Evolutionary conservation across 2,888 invertebrate genomes (phyloP).

Genomic region (Drosophila neotestacea): DNA sequence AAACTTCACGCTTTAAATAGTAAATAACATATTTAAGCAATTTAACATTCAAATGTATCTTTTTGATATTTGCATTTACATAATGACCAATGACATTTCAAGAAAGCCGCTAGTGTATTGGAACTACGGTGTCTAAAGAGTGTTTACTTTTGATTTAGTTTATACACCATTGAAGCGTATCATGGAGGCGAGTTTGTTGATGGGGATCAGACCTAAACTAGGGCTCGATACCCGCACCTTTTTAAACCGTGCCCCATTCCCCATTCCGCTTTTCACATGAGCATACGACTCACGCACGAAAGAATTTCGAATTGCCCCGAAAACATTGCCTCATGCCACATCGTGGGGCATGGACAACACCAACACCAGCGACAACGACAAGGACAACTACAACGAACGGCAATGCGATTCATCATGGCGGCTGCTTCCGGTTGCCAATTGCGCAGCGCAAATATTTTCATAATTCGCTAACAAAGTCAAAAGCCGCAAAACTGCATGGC

Average conservation of each 20-base stretch:
- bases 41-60: neutral
- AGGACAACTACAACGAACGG: neutral
- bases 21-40: neutral
- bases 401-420: slow-evolving; percentile 58
- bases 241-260: slow-evolving; percentile 18
- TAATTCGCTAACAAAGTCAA: slow-evolving; percentile 78
- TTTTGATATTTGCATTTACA: neutral
- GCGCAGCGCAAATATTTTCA: slow-evolving; percentile 76
- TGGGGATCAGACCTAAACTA: slow-evolving; percentile 9
- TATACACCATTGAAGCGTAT: slow-evolving; percentile 44
- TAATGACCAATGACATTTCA: too few relatives aligned
- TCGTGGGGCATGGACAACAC: neutral
- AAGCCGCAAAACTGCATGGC: slow-evolving; percentile 69
- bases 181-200: slow-evolving; percentile 6
- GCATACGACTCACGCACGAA: slow-evolving; percentile 69
- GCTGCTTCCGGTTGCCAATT: slow-evolving; percentile 55
- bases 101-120: slow-evolving; percentile 5
- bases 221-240: neutral
- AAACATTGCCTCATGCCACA: slow-evolving; percentile 17
- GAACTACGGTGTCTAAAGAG: neutral
- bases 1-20: neutral
- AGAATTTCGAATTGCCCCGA: slow-evolving; percentile 58
- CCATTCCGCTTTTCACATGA: slow-evolving; percentile 31
- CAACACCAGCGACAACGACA: neutral
- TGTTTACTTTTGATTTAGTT: slow-evolving; percentile 18